phyloP scores from a whole-genome alignment of 2,113 vertebrate species.

The Dermatemys mawii region DNA sequence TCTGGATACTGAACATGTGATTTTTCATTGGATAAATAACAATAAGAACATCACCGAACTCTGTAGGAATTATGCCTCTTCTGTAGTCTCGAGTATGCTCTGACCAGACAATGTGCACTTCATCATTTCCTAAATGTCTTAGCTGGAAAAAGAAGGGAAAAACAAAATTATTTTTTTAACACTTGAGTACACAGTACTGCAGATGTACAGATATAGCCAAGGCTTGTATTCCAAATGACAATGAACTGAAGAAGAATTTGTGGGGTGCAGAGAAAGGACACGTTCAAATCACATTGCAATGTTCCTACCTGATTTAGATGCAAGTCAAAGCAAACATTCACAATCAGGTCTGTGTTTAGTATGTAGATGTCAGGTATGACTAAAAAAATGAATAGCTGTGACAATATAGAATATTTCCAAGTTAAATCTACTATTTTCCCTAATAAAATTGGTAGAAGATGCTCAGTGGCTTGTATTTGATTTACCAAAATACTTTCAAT shows the following conservation, averaged over 20 bases:
- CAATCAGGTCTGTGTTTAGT: neutral
- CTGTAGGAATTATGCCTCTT: constrained; percentile 97
- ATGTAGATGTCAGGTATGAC: neutral
- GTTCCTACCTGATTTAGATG: neutral
- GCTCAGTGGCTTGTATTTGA: neutral
- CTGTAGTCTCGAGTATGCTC: constrained; percentile 98
- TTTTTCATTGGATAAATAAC: constrained; percentile 99
- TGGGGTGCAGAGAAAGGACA: neutral
- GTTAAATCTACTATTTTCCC: neutral
- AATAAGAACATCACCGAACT: constrained; percentile 98
- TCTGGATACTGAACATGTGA: constrained; percentile 98
- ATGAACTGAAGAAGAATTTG: neutral
- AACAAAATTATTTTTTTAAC: constrained; percentile 25
- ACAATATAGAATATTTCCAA: neutral
- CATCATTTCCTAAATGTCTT: constrained; percentile 97
- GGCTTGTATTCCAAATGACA: neutral
- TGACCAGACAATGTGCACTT: constrained; percentile 99
- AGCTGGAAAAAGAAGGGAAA: constrained; percentile 82
- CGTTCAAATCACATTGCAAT: neutral
- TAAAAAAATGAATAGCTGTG: neutral
- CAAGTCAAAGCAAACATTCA: neutral
- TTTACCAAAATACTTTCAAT: constrained; percentile 15
- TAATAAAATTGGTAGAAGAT: neutral
- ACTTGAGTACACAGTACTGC: neutral
- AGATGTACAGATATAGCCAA: neutral